Conservation (phyloP, 2,888 invertebrate genomes). For the Ochropacha duplaris region DNA sequence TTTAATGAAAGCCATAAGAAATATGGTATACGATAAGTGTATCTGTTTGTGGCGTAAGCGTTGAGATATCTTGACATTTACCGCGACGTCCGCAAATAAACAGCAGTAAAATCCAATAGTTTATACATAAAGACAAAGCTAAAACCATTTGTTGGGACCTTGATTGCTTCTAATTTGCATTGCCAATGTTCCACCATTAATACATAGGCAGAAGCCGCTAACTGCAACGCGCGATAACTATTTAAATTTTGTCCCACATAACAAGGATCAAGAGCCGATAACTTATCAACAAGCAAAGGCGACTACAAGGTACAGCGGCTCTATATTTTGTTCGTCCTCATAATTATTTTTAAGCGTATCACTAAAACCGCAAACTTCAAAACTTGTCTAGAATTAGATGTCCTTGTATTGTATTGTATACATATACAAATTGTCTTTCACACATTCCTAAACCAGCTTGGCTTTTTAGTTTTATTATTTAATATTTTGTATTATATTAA, state of each 20-base stretch:
- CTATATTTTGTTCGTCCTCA: not conserved
- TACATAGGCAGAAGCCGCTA: slow-evolving; percentile 18
- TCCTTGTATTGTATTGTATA: not conserved
- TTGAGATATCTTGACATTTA: slow-evolving; percentile 21
- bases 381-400: not conserved
- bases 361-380: not conserved
- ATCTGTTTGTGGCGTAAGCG: slow-evolving; percentile 10
- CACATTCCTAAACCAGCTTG: not conserved
- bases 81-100: slow-evolving; percentile 12
- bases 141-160: slow-evolving; percentile 38
- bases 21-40: slow-evolving; percentile 4
- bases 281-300: slow-evolving; percentile 2
- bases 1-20: not conserved
- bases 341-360: slow-evolving; percentile 2
- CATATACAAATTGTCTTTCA: too few relatives aligned
- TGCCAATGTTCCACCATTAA: slow-evolving; percentile 25
- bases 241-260: slow-evolving; percentile 53
- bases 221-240: slow-evolving; percentile 40
- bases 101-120: slow-evolving; percentile 9
- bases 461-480: not conserved
- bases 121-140: slow-evolving; percentile 26
- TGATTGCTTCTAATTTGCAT: slow-evolving; percentile 45
- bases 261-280: slow-evolving; percentile 17
- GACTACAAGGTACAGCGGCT: slow-evolving; percentile 3
- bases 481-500: not conserved